These are phyloP conservation scores for Heliornis fulica DNA, from an alignment of 2,113 vertebrate species.

Conservation along the genomic window DNA sequence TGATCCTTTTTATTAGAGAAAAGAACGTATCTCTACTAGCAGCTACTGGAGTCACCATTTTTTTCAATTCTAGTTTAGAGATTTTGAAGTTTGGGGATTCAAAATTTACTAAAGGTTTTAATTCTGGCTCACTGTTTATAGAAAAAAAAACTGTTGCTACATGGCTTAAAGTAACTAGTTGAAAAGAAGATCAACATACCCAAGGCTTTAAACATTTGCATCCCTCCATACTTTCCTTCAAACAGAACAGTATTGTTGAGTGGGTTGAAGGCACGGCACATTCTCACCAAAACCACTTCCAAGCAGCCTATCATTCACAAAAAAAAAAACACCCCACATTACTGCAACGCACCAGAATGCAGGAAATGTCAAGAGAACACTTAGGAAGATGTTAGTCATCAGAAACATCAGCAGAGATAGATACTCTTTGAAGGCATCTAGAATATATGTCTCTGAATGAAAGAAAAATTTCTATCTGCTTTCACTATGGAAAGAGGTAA, in stretches of 20 bases:
- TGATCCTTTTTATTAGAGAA: not conserved
- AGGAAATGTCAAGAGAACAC: not conserved
- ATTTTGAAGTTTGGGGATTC: not conserved
- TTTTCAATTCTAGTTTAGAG: not conserved
- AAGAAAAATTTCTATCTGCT: not conserved
- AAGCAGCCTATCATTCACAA: conserved; percentile 84
- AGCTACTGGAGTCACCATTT: not conserved
- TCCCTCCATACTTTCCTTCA: conserved; percentile 98
- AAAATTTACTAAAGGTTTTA: not conserved
- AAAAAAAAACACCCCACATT: not conserved
- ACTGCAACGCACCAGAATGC: not conserved
- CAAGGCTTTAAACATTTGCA: conserved; percentile 98
- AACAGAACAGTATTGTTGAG: conserved; percentile 99
- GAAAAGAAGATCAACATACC: conserved; percentile 74
- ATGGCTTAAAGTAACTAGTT: not conserved
- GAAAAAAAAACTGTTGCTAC: not conserved
- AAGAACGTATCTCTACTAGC: not conserved
- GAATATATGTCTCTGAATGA: not conserved
- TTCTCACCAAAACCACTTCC: conserved; percentile 98
- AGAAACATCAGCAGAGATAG: not conserved
- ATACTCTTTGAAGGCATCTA: not conserved
- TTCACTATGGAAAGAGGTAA: not conserved
- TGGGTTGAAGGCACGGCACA: conserved; percentile 99
- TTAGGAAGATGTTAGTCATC: not conserved
- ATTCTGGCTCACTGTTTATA: not conserved